phyloP scores from a whole-genome alignment of 2,888 invertebrate genomes.

The Panorpa germanica region DNA sequence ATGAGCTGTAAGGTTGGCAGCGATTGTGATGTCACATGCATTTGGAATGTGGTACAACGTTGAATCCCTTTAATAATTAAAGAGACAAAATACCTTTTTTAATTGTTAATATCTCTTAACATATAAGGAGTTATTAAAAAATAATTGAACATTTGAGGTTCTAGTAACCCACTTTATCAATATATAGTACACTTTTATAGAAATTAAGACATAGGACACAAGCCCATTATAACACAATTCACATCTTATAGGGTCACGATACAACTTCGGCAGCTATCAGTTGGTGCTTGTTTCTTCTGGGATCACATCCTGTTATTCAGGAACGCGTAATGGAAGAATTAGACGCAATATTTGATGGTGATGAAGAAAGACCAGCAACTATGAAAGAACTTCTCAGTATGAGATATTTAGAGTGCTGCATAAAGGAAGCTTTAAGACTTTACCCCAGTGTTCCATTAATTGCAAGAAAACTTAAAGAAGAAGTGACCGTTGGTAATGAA shows the following conservation, averaged over 20 bases:
- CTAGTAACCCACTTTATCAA: not conserved
- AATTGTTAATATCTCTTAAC: too few species aligned
- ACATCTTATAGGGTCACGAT: slow-evolving; percentile 19
- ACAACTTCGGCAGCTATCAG: slow-evolving; percentile 26
- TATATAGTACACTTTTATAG: not conserved
- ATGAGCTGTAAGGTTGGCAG: too few species aligned
- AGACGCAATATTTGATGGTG: slow-evolving; percentile 25
- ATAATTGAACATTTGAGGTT: not conserved
- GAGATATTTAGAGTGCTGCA: slow-evolving; percentile 47
- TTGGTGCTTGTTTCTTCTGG: slow-evolving; percentile 23
- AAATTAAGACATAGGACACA: not conserved
- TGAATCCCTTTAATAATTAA: too few species aligned
- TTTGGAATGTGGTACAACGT: too few species aligned
- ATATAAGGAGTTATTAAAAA: not conserved
- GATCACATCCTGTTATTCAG: slow-evolving; percentile 22
- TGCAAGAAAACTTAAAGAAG: slow-evolving; percentile 32
- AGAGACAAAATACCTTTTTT: too few species aligned
- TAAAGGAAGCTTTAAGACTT: slow-evolving; percentile 45
- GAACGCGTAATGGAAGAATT: slow-evolving; percentile 27
- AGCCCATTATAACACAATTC: not conserved
- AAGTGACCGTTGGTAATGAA: slow-evolving; percentile 32
- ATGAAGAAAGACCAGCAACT: slow-evolving; percentile 25
- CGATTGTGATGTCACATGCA: too few species aligned
- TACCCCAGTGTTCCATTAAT: slow-evolving; percentile 50
- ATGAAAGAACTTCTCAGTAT: slow-evolving; percentile 39